These are phyloP conservation scores for Leptinotarsa rubiginosa DNA, from an alignment of 2,888 invertebrate genomes.

Conservation along the genomic window DNA sequence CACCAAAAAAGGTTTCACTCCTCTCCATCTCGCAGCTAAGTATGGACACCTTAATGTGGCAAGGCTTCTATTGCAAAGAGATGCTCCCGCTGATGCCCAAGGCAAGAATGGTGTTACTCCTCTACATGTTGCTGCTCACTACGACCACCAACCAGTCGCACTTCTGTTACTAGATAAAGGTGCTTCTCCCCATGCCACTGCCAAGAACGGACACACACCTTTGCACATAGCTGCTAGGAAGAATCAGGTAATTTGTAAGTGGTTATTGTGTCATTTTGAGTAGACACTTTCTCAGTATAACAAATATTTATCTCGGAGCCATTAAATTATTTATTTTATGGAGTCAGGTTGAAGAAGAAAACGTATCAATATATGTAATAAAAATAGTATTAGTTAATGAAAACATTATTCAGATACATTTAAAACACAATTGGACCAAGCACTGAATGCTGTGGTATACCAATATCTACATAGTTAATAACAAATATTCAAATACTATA, in stretches of 20 bases:
- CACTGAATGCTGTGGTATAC: too few relatives aligned
- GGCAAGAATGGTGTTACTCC: slow-evolving; percentile 97
- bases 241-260: slow-evolving; percentile 77
- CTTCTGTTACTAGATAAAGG: slow-evolving; percentile 90
- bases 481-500: too few relatives aligned
- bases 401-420: too few relatives aligned
- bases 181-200: slow-evolving; percentile 92
- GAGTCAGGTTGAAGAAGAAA: too few relatives aligned
- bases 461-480: too few relatives aligned
- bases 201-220: slow-evolving; percentile 98
- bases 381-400: too few relatives aligned
- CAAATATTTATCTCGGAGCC: not conserved
- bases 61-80: slow-evolving; percentile 85
- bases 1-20: slow-evolving; percentile 97
- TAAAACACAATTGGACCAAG: too few relatives aligned
- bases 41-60: slow-evolving; percentile 95
- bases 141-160: slow-evolving; percentile 93
- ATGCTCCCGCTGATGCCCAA: slow-evolving; percentile 85
- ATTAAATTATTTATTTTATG: too few relatives aligned
- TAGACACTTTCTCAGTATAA: not conserved
- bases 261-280: not conserved
- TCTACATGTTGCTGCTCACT: slow-evolving; percentile 96
- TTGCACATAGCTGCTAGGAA: slow-evolving; percentile 98
- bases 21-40: slow-evolving; percentile 96
- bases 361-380: too few relatives aligned